Percentiles rank a stretch among this genome's conserved stretches.
Conservation (phyloP, 2,113 vertebrate species). For the Vimba vimba region DNA sequence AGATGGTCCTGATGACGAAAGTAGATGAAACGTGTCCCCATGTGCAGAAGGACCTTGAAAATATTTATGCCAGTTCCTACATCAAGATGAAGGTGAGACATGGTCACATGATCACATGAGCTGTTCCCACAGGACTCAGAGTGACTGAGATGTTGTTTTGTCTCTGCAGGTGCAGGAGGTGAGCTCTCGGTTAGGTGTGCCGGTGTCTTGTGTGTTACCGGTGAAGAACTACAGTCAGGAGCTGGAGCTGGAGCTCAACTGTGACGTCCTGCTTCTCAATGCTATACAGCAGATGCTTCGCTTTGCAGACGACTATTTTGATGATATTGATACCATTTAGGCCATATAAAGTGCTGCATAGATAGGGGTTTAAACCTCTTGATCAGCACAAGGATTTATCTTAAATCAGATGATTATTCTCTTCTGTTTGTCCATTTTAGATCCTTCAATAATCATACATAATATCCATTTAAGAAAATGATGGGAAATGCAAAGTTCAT, state of each 20-base stretch:
- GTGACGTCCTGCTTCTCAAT: too few relatives aligned
- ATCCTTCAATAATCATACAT: not conserved
- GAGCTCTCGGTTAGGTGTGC: conserved; percentile 65
- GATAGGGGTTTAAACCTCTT: not conserved
- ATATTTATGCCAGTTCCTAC: conserved; percentile 62
- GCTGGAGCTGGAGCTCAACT: conserved; percentile 58
- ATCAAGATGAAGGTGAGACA: conserved; percentile 62
- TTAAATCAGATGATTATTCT: not conserved
- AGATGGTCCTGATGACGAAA: conserved; percentile 71
- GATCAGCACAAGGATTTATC: not conserved
- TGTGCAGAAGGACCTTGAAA: conserved; percentile 58
- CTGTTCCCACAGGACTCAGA: not conserved
- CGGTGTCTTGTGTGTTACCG: conserved; percentile 66
- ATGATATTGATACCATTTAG: not conserved
- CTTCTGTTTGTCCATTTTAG: not conserved
- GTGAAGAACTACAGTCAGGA: conserved; percentile 74
- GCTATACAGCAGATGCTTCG: too few relatives aligned
- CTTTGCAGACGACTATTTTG: too few relatives aligned
- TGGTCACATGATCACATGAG: not conserved
- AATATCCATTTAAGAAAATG: not conserved
- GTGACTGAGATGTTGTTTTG: not conserved
- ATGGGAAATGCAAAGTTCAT: not conserved
- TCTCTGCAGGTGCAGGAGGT: conserved; percentile 64
- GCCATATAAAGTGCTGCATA: not conserved
- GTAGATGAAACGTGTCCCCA: conserved; percentile 67